phyloP scores from a whole-genome alignment of 2,113 vertebrate genomes.

The Ovis aries region DNA sequence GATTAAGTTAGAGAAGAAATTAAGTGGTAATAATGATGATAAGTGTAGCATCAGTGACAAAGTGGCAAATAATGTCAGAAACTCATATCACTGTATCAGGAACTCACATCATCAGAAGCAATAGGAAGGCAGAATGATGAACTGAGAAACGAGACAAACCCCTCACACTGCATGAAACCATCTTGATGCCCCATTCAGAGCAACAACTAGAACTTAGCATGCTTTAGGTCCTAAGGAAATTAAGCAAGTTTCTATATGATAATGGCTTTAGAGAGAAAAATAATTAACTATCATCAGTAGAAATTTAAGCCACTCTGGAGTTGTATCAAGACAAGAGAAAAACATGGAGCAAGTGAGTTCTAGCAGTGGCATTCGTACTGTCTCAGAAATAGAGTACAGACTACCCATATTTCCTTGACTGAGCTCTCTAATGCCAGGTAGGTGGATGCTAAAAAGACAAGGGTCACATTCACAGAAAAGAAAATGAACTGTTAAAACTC shows the following conservation, averaged over 20 bases:
- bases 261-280: background rate
- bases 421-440: background rate
- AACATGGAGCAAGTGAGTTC: background rate
- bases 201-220: background rate
- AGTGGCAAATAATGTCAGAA: background rate
- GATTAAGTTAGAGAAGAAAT: background rate
- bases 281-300: background rate
- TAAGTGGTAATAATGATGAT: background rate
- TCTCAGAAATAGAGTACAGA: background rate
- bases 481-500: background rate
- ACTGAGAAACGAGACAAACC: background rate
- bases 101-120: background rate
- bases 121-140: background rate
- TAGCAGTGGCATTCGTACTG: background rate
- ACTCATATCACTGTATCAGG: background rate
- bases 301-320: background rate
- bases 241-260: background rate
- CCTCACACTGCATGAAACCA: background rate
- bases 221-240: background rate
- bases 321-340: background rate
- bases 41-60: background rate
- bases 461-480: background rate
- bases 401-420: background rate
- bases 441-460: background rate
- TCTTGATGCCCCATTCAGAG: background rate